Base-by-base conservation (phyloP, 2,888 invertebrate genomes). In the Folsomia manolachei region DNA sequence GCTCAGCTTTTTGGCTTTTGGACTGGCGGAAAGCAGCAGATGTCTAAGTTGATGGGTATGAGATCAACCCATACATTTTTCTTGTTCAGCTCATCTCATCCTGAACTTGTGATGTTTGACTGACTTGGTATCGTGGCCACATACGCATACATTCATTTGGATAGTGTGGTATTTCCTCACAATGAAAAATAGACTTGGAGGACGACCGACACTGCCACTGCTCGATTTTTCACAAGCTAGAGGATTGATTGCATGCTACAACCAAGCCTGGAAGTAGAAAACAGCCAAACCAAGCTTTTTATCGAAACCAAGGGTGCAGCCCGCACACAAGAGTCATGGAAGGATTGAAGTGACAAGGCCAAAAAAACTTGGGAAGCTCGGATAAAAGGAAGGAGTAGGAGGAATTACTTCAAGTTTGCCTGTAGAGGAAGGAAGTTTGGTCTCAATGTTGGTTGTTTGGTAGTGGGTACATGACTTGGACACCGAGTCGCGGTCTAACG, bases 31-130 rank as follows among this genome's bases (percentile, higher is more conserved):
- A 4, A 14, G 7, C 11, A 56, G 56, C 56, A 56, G 56, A 56
- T 56, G 56, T 56, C 56, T 56, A 21, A 14, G 4, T 4, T 56
- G 56, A 56, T 56, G 56, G 56, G 56, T 56, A 19, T 56, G 56
- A 21, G 56, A 56, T 56, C 56, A 56, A 19, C 56, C 56, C 56
- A 56, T 56, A 56, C 56, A 56, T 56, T 56, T 56, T 56, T 56
- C 56, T 56, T 56, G 18, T 19, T 56, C 56, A 56, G n/a, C 56
- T 56, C 39, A 39, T 39, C 39, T 39, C 39, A 4, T 39, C 39
- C 39, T 39, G 7, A 14, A 39, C 39, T 39, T 14, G 39, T 39
- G n/a, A n/a, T n/a, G n/a, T n/a, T n/a, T n/a, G n/a, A n/a, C n/a
- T n/a, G 56, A 19, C 56, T 56, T 2, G 7, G 4, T 56, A 18